Base-by-base conservation (phyloP, 2,113 vertebrate species). In the Hippocampus mohnikei region DNA sequence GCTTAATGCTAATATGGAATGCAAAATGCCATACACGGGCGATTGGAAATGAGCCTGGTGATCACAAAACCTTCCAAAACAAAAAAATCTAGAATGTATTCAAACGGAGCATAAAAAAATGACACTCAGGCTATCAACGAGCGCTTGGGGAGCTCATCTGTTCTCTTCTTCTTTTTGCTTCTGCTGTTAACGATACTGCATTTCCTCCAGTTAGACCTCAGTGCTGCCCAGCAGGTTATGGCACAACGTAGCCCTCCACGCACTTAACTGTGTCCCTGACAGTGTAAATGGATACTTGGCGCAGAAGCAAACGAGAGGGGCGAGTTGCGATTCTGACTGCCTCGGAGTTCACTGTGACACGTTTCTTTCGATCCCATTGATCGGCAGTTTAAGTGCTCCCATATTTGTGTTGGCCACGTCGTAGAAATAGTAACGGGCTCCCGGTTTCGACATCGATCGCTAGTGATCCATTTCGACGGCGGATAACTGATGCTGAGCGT, bases 291-390 rank as follows among this genome's bases (percentile, higher is more conserved):
- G 40, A 83, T 37, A 27, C 9, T 15, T 12, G 75, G 21, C 21
- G 8, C 7, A 16, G 15, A 16, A 16, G 46, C 3, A 18, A 50
- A 66, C 41, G 70, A 48, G 23, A 55, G 25, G 37, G 33, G 55
- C 18, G 18, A n/a, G 1, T 59, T 13, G 3, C 50, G 33, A 59
- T 58, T 66, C 21, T 64, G 61, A 74, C 71, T 11, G 11, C 44
- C 7, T n/a, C 65, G 62, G 69, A 82, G 76, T 73, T 84, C 70
- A 80, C 25, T 21, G 12, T 65, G 74, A 75, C 65, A 74, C 53
- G 76, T 64, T 75, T 80, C 65, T 69, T 55, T 53, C 40, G 52
- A 80, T 67, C 60, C 55, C 64, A 86, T 80, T 73, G 76, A 83
- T 79, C 71, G 41, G 20, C 25, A n/a, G 41, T 50, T 77, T 52